These are phyloP conservation scores for Mormyrops boulengeri DNA, from an alignment of 2,797 vertebrate species.

Conservation along the genomic window DNA sequence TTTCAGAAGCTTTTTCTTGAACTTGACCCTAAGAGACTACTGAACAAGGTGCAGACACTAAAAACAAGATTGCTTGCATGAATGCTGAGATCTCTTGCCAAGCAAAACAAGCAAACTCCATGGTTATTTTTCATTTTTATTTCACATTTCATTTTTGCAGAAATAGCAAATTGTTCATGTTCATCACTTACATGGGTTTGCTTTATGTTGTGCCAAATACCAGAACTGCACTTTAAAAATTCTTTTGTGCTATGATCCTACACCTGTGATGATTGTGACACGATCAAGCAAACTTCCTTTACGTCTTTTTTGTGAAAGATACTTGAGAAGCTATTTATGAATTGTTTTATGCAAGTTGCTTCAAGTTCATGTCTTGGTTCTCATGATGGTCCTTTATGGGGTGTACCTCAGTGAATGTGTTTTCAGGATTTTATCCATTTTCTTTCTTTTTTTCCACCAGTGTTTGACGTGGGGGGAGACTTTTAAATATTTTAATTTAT, in stretches of 20 bases:
- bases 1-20: too few relatives aligned
- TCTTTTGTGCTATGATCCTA: not conserved
- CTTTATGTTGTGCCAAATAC: not conserved
- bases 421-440: too few relatives aligned
- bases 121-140: not conserved
- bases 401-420: too few relatives aligned
- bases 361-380: not conserved
- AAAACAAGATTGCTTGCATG: not conserved
- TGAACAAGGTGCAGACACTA: not conserved
- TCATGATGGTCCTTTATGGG: too few relatives aligned
- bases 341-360: not conserved
- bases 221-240: not conserved
- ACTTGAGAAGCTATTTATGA: not conserved
- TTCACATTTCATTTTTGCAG: not conserved
- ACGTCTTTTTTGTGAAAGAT: too few relatives aligned
- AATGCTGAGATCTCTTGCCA: not conserved
- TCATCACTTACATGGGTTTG: not conserved
- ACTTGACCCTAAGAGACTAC: not conserved
- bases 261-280: too few relatives aligned
- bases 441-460: too few relatives aligned
- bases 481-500: too few relatives aligned
- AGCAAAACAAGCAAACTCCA: not conserved
- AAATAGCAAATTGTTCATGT: not conserved
- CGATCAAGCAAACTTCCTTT: too few relatives aligned
- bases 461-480: too few relatives aligned